Evolutionary conservation across 2,113 vertebrate species (phyloP).

Genomic region (Marmota monax): DNA sequence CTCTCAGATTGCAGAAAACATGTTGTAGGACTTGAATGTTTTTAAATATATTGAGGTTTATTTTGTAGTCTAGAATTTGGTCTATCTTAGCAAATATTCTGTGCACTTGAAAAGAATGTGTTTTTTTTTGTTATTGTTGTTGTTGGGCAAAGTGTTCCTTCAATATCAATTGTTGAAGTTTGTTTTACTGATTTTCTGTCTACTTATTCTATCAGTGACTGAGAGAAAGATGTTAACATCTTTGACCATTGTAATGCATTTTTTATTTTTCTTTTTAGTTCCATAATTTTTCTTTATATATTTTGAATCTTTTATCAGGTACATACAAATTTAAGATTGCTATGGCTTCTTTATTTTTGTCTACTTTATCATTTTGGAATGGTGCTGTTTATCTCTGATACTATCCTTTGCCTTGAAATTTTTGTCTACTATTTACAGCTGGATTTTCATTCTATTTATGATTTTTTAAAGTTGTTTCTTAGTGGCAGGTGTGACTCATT

Average conservation of each 20-base stretch:
- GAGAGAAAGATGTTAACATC: neutral
- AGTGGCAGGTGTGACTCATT: neutral
- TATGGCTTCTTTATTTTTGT: neutral
- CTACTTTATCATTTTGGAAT: constrained; percentile 31
- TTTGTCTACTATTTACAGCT: neutral
- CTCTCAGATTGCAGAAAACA: neutral
- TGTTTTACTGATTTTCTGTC: neutral
- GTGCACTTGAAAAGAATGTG: neutral
- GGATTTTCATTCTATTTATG: neutral
- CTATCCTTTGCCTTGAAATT: neutral
- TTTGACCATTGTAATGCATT: neutral
- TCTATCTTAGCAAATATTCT: neutral
- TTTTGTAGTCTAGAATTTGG: neutral
- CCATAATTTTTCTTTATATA: neutral
- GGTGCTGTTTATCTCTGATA: neutral
- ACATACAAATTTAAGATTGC: neutral
- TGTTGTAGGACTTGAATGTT: neutral
- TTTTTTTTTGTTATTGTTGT: neutral
- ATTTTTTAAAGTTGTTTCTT: neutral
- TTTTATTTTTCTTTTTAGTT: neutral
- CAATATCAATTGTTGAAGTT: neutral
- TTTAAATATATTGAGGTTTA: neutral
- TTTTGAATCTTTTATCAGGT: neutral
- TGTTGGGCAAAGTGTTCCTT: neutral
- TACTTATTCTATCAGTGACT: neutral